Conservation (phyloP, 2,113 vertebrate species). For the Plotosus lineatus region DNA sequence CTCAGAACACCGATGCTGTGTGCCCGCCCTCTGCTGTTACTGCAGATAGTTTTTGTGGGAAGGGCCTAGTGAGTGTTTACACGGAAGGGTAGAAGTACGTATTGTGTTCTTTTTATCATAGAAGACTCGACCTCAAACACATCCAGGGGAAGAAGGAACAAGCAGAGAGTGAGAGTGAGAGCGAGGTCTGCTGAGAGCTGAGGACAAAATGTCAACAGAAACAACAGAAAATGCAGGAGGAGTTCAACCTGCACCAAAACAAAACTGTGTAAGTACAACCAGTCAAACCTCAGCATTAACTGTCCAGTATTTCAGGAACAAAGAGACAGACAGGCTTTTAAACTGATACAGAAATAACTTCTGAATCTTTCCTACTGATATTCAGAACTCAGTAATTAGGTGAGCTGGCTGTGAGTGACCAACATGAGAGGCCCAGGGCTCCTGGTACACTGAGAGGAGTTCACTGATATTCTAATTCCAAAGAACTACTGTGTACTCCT, state of each 20-base stretch:
- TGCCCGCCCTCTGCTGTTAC: not conserved
- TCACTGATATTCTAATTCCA: not conserved
- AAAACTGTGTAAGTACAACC: constrained; percentile 25
- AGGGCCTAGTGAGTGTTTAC: constrained; percentile 7
- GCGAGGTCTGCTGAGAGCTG: not conserved
- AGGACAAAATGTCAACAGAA: constrained; percentile 24
- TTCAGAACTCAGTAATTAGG: not conserved
- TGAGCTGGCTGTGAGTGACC: not conserved
- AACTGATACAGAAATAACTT: not conserved
- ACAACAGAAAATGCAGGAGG: not conserved
- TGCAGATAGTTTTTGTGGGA: not conserved
- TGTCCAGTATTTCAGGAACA: not conserved
- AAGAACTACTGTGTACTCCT: no score
- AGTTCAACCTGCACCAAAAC: not conserved
- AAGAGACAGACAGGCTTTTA: not conserved
- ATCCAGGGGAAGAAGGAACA: not conserved
- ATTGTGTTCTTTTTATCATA: not conserved
- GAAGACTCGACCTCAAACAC: not conserved
- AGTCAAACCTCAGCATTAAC: not conserved
- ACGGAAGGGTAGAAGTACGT: not conserved
- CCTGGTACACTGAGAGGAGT: not conserved
- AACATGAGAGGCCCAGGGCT: not conserved
- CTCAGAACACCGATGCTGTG: not conserved
- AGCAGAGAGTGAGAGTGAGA: not conserved
- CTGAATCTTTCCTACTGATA: not conserved